Evolutionary conservation across 2,888 invertebrate genomes (phyloP).

Genomic region (Pyrgus malvae): DNA sequence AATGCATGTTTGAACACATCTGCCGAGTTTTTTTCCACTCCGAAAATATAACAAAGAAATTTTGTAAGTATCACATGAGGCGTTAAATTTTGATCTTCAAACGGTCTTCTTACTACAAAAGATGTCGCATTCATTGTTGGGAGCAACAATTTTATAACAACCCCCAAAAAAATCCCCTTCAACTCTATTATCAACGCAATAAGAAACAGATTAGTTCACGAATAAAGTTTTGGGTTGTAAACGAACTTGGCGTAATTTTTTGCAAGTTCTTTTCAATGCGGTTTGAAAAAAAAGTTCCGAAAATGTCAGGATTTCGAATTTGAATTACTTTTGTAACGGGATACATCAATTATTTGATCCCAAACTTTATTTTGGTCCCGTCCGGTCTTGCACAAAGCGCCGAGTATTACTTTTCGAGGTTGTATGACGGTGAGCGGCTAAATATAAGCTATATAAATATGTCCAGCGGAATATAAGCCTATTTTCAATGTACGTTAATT

Average conservation of each 20-base stretch:
- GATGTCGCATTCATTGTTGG: constrained; percentile 46
- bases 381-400: constrained; percentile 28
- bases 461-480: too few species aligned
- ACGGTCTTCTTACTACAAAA: constrained; percentile 39
- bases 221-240: background rate
- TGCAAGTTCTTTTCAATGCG: constrained; percentile 29
- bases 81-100: constrained; percentile 66
- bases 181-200: background rate
- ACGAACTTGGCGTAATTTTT: background rate
- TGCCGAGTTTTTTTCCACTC: constrained; percentile 46
- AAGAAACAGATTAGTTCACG: constrained; percentile 5
- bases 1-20: constrained; percentile 62
- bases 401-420: background rate
- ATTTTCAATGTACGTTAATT: too few species aligned
- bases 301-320: constrained; percentile 28
- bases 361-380: constrained; percentile 30
- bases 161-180: background rate
- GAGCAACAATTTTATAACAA: constrained; percentile 12
- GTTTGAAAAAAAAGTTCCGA: constrained; percentile 25
- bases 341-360: constrained; percentile 48
- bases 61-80: constrained; percentile 48
- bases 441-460: background rate
- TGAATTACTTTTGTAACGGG: constrained; percentile 42
- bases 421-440: background rate
- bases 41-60: constrained; percentile 42